Evolutionary conservation across 2,797 vertebrate species (phyloP).

Genomic region (Lacerta bilineata): DNA sequence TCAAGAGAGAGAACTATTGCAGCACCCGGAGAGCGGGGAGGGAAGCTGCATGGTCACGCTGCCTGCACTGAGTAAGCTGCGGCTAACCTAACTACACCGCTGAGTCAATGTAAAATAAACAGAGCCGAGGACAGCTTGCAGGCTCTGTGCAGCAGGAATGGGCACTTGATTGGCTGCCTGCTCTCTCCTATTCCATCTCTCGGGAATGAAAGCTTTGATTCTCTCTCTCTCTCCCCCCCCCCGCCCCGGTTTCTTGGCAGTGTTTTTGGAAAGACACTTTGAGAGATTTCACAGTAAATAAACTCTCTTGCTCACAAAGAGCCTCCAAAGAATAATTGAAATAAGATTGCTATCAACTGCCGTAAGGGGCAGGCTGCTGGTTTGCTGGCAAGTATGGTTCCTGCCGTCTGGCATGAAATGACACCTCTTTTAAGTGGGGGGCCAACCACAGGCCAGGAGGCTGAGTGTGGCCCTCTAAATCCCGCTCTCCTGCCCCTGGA

Average conservation of each 20-base stretch:
- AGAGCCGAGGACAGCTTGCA: slow-evolving; percentile 7
- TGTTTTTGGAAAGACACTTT: slow-evolving; percentile 24
- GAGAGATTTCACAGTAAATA: slow-evolving; percentile 42
- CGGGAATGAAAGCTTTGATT: not conserved
- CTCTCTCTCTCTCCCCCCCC: too few species aligned
- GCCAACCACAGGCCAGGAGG: too few species aligned
- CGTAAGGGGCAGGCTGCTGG: not conserved
- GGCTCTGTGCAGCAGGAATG: not conserved
- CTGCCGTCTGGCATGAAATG: not conserved
- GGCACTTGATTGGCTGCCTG: not conserved
- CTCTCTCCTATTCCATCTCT: not conserved
- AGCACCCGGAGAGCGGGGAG: not conserved
- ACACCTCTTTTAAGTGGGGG: not conserved
- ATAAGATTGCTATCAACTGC: slow-evolving; percentile 8
- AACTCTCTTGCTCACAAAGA: slow-evolving; percentile 19
- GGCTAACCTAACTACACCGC: slow-evolving; percentile 38
- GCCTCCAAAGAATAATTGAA: slow-evolving; percentile 30
- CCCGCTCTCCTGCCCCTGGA: too few species aligned
- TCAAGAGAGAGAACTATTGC: too few species aligned
- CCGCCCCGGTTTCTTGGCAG: not conserved
- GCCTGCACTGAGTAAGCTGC: slow-evolving; percentile 31
- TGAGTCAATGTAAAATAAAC: slow-evolving; percentile 54
- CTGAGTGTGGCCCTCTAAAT: too few species aligned
- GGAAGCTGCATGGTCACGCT: slow-evolving; percentile 7
- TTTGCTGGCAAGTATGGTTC: not conserved